These are phyloP conservation scores for Odontomyia ornata DNA, from an alignment of 2,888 invertebrate genomes.

Conservation along the genomic window DNA sequence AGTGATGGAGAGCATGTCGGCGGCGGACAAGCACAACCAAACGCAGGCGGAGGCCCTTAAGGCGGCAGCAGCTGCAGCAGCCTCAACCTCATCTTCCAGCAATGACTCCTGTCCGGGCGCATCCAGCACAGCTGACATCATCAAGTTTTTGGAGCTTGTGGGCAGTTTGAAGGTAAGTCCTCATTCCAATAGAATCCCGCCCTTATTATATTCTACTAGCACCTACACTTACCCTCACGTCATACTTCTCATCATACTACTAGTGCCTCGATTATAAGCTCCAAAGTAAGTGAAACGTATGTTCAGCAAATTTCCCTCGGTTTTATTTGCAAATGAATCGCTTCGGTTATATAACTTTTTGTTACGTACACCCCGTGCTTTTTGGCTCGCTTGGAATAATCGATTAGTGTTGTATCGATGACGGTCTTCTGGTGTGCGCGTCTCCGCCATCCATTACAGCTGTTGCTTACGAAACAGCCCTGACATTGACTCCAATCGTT, in stretches of 20 bases:
- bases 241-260: not conserved
- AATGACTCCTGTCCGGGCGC: conserved; percentile 35
- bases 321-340: not conserved
- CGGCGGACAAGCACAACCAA: conserved; percentile 31
- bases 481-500: not conserved
- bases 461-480: not conserved
- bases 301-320: too few species aligned
- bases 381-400: not conserved
- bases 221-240: not conserved
- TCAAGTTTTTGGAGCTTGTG: conserved; percentile 75
- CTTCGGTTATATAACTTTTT: not conserved
- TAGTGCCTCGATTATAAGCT: not conserved
- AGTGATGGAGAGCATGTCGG: conserved; percentile 47
- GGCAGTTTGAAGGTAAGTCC: conserved; percentile 74
- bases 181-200: not conserved
- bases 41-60: conserved; percentile 37
- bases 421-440: not conserved
- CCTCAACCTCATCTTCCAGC: not conserved
- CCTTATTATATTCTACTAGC: too few species aligned
- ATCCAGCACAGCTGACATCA: conserved; percentile 57
- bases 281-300: not conserved
- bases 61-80: conserved; percentile 11
- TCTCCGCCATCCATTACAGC: not conserved
- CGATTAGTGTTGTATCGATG: not conserved
- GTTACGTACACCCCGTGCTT: not conserved